Conservation (phyloP, 2,797 vertebrate genomes). For the Adrianichthys oophorus region DNA sequence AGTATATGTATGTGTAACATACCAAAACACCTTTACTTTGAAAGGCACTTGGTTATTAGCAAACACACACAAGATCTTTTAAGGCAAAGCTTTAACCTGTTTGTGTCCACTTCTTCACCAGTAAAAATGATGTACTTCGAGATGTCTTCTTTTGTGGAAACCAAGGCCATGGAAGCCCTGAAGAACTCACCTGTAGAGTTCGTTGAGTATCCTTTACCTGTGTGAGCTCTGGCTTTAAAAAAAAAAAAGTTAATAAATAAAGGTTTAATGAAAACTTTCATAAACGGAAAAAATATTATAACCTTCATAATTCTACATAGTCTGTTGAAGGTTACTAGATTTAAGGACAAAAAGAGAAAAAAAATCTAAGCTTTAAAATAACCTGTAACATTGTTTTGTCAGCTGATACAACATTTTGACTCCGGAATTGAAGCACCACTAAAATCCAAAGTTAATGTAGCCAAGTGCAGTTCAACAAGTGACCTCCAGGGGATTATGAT, state of each 20-base stretch:
- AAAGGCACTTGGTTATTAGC: not conserved
- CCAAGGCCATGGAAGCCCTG: slow-evolving; percentile 88
- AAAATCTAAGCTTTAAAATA: no score
- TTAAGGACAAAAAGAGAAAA: no score
- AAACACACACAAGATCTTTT: not conserved
- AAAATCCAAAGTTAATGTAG: no score
- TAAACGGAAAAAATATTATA: no score
- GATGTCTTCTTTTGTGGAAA: slow-evolving; percentile 94
- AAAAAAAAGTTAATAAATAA: not conserved
- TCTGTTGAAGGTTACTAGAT: no score
- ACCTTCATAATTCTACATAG: no score
- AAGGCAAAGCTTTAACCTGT: not conserved
- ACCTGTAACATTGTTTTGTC: no score
- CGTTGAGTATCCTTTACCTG: slow-evolving; percentile 86
- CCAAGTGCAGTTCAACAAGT: no score
- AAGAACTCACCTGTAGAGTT: slow-evolving; percentile 88
- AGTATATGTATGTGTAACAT: slow-evolving; percentile 57
- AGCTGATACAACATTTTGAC: no score
- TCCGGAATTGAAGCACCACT: no score
- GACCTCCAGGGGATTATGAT: no score
- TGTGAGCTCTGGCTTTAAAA: not conserved
- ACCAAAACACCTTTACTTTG: not conserved
- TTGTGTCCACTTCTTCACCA: slow-evolving; percentile 36
- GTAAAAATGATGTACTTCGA: slow-evolving; percentile 87
- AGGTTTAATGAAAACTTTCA: no score